phyloP scores from a whole-genome alignment of 2,888 invertebrate genomes.

The Drosophila bunnanda region DNA sequence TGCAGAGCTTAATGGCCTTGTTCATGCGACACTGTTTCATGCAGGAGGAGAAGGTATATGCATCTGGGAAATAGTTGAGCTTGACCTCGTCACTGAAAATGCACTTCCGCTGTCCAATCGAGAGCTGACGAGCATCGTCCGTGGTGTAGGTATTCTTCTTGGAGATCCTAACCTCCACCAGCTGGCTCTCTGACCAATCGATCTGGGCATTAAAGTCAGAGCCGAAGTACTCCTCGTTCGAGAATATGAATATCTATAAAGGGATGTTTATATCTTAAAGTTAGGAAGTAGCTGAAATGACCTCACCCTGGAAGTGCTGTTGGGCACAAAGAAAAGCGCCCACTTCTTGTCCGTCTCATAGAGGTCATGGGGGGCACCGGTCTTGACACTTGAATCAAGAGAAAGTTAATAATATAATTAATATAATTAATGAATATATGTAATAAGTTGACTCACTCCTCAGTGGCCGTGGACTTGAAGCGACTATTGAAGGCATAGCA shows the following conservation, averaged over 20 bases:
- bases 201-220: slow-evolving; percentile 89
- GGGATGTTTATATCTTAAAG: no score
- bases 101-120: slow-evolving; percentile 89
- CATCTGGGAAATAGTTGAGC: slow-evolving; percentile 86
- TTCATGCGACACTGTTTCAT: slow-evolving; percentile 91
- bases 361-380: slow-evolving; percentile 81
- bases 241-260: slow-evolving; percentile 85
- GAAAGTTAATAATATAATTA: not conserved
- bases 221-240: slow-evolving; percentile 89
- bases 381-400: slow-evolving; percentile 68
- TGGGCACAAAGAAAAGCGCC: slow-evolving; percentile 83
- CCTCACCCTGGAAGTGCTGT: slow-evolving; percentile 74
- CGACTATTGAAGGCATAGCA: slow-evolving; percentile 89
- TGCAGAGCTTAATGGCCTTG: slow-evolving; percentile 87
- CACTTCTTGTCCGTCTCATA: slow-evolving; percentile 85
- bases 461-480: slow-evolving; percentile 77
- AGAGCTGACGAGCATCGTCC: slow-evolving; percentile 89
- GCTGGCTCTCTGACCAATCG: slow-evolving; percentile 87
- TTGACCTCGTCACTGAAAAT: slow-evolving; percentile 89
- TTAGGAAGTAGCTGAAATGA: not conserved
- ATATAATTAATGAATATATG: not conserved
- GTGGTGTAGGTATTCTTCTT: slow-evolving; percentile 92
- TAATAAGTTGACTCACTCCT: slow-evolving; percentile 76
- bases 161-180: slow-evolving; percentile 86
- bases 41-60: slow-evolving; percentile 90